These are phyloP conservation scores for Drosophila azteca DNA, from an alignment of 1,140 invertebrate species.

Conservation along the genomic window DNA sequence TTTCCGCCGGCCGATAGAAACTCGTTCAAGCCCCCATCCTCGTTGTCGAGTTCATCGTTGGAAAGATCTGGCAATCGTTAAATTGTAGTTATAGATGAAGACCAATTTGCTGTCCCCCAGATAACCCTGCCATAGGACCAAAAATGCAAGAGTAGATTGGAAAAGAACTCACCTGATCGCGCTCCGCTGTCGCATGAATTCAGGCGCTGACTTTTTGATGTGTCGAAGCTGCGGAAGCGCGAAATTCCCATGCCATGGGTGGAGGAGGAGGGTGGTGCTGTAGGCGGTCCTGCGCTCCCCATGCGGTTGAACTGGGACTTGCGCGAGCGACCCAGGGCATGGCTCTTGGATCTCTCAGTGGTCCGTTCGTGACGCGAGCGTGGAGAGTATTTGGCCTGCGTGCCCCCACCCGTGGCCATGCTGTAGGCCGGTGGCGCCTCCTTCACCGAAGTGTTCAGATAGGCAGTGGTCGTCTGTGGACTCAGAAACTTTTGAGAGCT, in stretches of 20 bases:
- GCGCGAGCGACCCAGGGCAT: conserved; percentile 67
- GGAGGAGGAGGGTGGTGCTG: conserved; percentile 4
- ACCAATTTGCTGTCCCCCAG: no score
- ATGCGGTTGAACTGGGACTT: conserved; percentile 73
- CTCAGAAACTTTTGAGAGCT: conserved; percentile 78
- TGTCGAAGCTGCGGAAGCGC: conserved; percentile 81
- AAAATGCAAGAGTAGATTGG: not conserved
- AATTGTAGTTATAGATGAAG: no score
- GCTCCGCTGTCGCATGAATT: conserved; percentile 83
- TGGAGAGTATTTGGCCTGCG: conserved; percentile 61
- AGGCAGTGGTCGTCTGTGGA: conserved; percentile 67
- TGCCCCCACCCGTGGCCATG: conserved; percentile 23
- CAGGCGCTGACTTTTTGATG: conserved; percentile 71
- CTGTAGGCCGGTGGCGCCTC: conserved; percentile 77
- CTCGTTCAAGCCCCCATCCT: conserved; percentile 69
- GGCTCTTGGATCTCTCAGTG: conserved; percentile 75
- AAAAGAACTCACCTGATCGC: conserved; percentile 71
- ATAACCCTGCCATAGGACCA: no score
- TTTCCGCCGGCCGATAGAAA: conserved; percentile 63
- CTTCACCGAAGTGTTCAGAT: conserved; percentile 75
- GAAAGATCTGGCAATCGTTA: conserved; percentile 70
- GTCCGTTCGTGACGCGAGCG: conserved; percentile 61
- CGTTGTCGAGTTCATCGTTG: conserved; percentile 81
- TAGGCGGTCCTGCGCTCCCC: conserved; percentile 42
- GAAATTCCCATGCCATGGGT: conserved; percentile 54